A percentile compares a stretch with the other conserved stretches of the same genome.
Conservation (phyloP, 1,140 invertebrate genomes). For the Leptopilina boulardi region DNA sequence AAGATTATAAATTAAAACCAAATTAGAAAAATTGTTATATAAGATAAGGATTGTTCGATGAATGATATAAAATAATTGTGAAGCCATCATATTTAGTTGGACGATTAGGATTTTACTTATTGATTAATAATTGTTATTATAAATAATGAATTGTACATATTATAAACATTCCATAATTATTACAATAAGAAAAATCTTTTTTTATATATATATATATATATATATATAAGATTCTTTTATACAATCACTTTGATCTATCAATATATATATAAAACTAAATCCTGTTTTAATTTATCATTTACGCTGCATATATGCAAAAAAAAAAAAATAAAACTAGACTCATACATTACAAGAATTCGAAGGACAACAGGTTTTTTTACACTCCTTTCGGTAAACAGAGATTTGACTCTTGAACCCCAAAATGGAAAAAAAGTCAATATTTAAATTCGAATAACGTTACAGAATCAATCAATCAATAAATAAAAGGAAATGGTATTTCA, state of each 20-base stretch:
- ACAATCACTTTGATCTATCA: not conserved
- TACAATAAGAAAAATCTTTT: not conserved
- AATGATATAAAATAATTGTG: not conserved
- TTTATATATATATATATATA: no score
- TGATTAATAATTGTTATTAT: not conserved
- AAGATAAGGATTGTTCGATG: not conserved
- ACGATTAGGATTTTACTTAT: not conserved
- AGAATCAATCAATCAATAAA: not conserved
- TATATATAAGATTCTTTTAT: no score
- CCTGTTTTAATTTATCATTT: not conserved
- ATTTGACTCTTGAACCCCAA: not conserved
- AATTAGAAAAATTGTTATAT: not conserved
- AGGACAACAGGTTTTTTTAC: slow-evolving; percentile 4
- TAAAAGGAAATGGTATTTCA: no score
- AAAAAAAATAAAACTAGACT: not conserved
- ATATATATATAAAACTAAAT: slow-evolving; percentile 18
- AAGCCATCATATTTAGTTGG: not conserved
- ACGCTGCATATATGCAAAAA: not conserved
- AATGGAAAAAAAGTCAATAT: not conserved
- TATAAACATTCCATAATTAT: not conserved
- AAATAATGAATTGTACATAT: not conserved
- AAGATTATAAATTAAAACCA: not conserved
- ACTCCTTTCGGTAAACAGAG: not conserved
- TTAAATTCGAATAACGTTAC: not conserved
- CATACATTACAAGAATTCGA: slow-evolving; percentile 6